A percentile compares a stretch with the other conserved stretches of the same genome.
These are phyloP conservation scores for Cryptosula pallasiana DNA, from an alignment of 2,888 invertebrate species.

Conservation along the genomic window DNA sequence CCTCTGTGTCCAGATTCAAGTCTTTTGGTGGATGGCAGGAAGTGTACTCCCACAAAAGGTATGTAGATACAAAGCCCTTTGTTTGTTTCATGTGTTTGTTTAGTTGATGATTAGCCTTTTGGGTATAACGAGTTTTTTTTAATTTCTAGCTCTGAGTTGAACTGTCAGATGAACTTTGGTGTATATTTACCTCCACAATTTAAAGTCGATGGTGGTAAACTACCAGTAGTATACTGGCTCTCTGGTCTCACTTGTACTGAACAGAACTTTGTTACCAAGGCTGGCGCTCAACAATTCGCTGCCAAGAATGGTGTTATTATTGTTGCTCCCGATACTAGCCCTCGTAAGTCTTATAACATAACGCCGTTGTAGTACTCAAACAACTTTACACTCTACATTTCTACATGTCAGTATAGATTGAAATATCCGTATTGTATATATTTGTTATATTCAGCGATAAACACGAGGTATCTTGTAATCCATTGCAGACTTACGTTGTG, in stretches of 20 bases:
- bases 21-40: conserved; percentile 78
- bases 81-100: too few relatives aligned
- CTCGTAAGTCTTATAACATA: conserved; percentile 61
- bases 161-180: conserved; percentile 89
- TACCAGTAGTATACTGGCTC: conserved; percentile 83
- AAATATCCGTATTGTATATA: too few relatives aligned
- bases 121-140: not conserved
- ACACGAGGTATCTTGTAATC: too few relatives aligned
- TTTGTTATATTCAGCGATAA: too few relatives aligned
- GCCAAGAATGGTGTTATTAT: conserved; percentile 77
- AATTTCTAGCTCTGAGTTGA: conserved; percentile 62
- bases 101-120: too few relatives aligned
- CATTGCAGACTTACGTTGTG: too few relatives aligned
- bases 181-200: conserved; percentile 76
- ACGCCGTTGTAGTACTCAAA: too few relatives aligned
- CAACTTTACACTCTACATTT: too few relatives aligned
- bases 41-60: conserved; percentile 75
- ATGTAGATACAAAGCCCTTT: too few relatives aligned
- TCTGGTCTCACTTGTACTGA: conserved; percentile 84
- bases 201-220: conserved; percentile 50
- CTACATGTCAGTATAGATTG: too few relatives aligned
- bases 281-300: conserved; percentile 89
- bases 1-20: conserved; percentile 30
- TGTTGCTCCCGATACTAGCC: conserved; percentile 93
- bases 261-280: conserved; percentile 89